phyloP scores from a whole-genome alignment of 2,113 vertebrate species.

The Chaetorhynchus papuensis region DNA sequence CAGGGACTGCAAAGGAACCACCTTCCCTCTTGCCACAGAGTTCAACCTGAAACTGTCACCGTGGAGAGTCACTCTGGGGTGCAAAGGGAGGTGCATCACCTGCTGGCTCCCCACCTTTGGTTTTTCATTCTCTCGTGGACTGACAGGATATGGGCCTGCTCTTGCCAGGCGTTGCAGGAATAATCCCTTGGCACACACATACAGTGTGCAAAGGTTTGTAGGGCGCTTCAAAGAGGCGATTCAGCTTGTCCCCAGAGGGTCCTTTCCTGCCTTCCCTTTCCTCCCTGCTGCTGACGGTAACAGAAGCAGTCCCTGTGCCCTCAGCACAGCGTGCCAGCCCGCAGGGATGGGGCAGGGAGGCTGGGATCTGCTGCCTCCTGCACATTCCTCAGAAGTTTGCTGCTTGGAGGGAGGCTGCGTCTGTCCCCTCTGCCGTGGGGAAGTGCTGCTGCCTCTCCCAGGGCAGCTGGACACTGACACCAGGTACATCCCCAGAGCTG shows the following conservation, averaged over 20 bases:
- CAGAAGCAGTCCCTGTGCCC: not conserved
- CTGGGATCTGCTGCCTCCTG: not conserved
- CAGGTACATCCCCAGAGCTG: accelerated
- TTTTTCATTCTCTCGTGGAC: not conserved
- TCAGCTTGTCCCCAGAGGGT: constrained; percentile 24
- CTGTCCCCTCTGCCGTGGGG: not conserved
- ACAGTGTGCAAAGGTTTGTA: not conserved
- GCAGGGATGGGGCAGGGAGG: not conserved
- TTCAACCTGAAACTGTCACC: not conserved
- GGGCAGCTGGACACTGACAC: not conserved
- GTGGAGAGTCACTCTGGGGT: not conserved
- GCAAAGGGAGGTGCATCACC: not conserved
- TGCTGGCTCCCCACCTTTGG: not conserved
- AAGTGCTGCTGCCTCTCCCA: not conserved
- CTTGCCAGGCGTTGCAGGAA: not conserved
- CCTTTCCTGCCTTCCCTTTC: constrained; percentile 8
- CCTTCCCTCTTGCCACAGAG: not conserved
- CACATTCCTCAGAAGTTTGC: not conserved
- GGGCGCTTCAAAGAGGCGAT: not conserved
- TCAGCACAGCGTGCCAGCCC: accelerated
- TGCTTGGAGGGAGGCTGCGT: not conserved
- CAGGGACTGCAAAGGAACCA: not conserved
- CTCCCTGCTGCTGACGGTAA: not conserved
- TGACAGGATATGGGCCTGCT: not conserved
- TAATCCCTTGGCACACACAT: not conserved